phyloP scores from a whole-genome alignment of 2,113 vertebrate species.

The Prunella himalayana region DNA sequence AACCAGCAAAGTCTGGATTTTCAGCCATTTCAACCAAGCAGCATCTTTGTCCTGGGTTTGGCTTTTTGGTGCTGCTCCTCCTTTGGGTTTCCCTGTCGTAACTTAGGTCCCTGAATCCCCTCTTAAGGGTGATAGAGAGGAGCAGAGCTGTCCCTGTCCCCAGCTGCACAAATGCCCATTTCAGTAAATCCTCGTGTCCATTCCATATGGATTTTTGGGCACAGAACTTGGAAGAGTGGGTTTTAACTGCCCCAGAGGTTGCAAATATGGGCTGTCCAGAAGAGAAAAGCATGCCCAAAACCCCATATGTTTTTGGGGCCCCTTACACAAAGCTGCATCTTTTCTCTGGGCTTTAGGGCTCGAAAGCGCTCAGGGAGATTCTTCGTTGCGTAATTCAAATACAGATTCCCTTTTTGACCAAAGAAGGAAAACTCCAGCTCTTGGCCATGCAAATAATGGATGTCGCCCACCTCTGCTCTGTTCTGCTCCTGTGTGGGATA shows the following conservation, averaged over 20 bases:
- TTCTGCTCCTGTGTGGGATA: background rate
- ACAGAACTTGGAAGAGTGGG: background rate
- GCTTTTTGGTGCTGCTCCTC: background rate
- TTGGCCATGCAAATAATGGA: conserved; percentile 25
- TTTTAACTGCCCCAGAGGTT: background rate
- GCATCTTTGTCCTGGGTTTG: background rate
- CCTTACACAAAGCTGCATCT: background rate
- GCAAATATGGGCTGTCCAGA: background rate
- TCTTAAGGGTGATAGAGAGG: accelerated
- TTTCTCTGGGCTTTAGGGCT: background rate
- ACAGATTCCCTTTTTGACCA: conserved; percentile 60
- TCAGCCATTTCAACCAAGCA: background rate
- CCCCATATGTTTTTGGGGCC: background rate
- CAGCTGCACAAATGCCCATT: background rate
- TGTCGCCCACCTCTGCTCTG: background rate
- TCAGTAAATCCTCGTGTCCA: accelerated
- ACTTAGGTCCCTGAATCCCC: background rate
- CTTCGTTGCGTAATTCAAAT: background rate
- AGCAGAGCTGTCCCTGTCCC: background rate
- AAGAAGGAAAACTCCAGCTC: conserved; percentile 65
- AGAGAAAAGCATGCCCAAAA: background rate
- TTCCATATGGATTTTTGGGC: background rate
- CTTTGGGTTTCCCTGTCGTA: accelerated
- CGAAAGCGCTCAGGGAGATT: background rate
- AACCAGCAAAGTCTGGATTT: background rate